These are phyloP conservation scores for Drosophila cognata DNA, from an alignment of 2,888 invertebrate species.

Conservation along the genomic window DNA sequence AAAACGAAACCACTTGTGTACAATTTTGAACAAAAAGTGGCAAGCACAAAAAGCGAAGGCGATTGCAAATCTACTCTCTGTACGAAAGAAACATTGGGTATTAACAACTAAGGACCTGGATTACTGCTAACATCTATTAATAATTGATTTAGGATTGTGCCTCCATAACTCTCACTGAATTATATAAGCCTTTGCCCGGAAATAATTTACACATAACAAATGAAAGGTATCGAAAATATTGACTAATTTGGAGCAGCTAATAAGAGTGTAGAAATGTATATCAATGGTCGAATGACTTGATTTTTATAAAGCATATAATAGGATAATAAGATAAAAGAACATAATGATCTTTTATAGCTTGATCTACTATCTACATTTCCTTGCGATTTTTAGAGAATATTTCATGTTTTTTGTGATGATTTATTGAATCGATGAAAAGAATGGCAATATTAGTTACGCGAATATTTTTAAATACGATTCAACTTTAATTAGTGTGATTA, in stretches of 20 bases:
- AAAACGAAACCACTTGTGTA: conserved; percentile 50
- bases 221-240: not conserved
- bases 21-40: conserved; percentile 36
- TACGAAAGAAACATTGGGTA: not conserved
- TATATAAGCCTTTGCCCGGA: not conserved
- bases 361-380: not conserved
- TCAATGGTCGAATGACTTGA: not conserved
- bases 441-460: not conserved
- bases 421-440: not conserved
- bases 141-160: not conserved
- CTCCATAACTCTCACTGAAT: not conserved
- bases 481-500: not conserved
- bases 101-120: not conserved
- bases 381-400: not conserved
- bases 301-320: not conserved
- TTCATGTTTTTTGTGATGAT: not conserved
- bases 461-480: not conserved
- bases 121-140: not conserved
- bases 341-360: not conserved
- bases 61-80: conserved; percentile 16
- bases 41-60: not conserved
- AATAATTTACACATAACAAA: not conserved
- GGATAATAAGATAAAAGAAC: no score
- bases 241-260: not conserved
- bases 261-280: not conserved